Evolutionary conservation across 2,888 invertebrate genomes (phyloP), one percentile per base, ranked within the genome.

Genomic region (Polietes domitor): DNA sequence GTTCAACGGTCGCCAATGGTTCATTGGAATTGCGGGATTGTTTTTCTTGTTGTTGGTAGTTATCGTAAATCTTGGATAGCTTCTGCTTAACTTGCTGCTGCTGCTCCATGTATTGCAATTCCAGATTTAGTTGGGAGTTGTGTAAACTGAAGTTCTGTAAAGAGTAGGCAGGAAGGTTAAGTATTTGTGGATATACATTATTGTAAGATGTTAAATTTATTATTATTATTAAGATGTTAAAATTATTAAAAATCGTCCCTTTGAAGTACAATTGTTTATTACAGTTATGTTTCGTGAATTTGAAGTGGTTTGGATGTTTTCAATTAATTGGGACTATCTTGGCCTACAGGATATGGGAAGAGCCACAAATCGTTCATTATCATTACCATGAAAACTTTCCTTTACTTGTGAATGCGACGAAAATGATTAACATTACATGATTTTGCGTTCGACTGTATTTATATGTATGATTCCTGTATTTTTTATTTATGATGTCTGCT

Each of bases 81-180:
- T 91, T 91, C 19, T 88, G 88, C 79, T 92, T 92, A 7, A 91
- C 88, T 63, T 88, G 88, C 75, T 92, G 93, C 68, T 96, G 93
- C 85, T 95, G 94, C 90, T 95, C 94, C 24, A 95, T 94, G 89
- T 95, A 96, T 80, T 93, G 93, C n/a, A 96, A 94, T 91, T 96
- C 95, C 0, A 93, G 93, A 71, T 94, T 94, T 28, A 96, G 92
- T 88, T 93, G 93, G 7, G 94, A 94, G 85, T 95, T 94, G 76
- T 95, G 93, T 88, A 96, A 90, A 88, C 95, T 94, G 87, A 95
- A 96, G 91, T 95, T 95, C 96, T 96, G 93, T 82, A 93, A 87
- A 68, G 74, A 32, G 32, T 28, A 17, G 17, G 15, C 15, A 21
- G 21, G 21, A 19, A 4, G n/a, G n/a, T n/a, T n/a, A n/a, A n/a